Base-by-base conservation (phyloP, 2,888 invertebrate genomes). In the Ormyrus pomaceus region DNA sequence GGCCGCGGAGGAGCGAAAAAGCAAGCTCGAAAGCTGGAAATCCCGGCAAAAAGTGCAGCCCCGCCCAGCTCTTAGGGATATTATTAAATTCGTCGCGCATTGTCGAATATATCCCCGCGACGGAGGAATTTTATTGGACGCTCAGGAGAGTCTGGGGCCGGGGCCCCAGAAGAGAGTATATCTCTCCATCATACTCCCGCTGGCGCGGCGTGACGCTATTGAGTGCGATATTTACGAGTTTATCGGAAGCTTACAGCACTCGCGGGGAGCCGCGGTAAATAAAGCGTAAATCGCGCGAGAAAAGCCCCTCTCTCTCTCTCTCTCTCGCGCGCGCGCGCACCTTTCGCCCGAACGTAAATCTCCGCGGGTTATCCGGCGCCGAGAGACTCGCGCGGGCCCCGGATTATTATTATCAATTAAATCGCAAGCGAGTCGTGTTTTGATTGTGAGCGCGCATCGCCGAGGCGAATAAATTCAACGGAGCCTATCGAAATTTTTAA, bases 41-140 rank as follows among this genome's bases (percentile, higher is more conserved):
- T 34, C 34, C 34, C 34, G 34, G 13, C 45, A 66, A 56, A 45
- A 61, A 64, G 10, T 4, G 19, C 34, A 46, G 79, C 81, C 83
- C 80, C 82, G 83, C 82, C 82, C 81, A 69, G 71, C 70, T 5
- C 58, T 51, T 55, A 5, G 46, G 72, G 71, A 62, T 71, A 68
- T 71, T 82, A 84, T 84, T 84, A 84, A 85, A 84, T 84, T 82
- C 83, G 84, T 84, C 84, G 83, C 84, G 84, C 83, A 81, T 83
- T 84, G 82, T 82, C 82, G 84, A 83, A 79, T 82, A 34, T 34
- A 13, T 2, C 82, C 79, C 78, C 79, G 75, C 80, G 79, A 71
- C 79, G 77, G 79, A 84, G 83, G 80, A 83, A 84, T 84, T 84
- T 85, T 83, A 83, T 83, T 79, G 82, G 34, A 84, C 73, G 81